These are phyloP conservation scores for Bombus affinis DNA, from an alignment of 1,140 invertebrate species.

Conservation along the genomic window DNA sequence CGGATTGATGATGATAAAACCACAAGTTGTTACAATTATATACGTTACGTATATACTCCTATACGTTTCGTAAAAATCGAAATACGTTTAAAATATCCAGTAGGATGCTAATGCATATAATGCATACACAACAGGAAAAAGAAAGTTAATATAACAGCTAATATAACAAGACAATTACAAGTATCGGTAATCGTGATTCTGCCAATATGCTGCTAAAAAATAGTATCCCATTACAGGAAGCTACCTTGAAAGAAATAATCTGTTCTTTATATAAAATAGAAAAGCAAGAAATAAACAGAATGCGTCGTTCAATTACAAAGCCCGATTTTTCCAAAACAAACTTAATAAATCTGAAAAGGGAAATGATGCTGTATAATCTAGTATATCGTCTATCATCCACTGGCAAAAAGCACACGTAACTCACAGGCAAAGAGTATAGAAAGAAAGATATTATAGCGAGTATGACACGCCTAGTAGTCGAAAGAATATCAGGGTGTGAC, in stretches of 20 bases:
- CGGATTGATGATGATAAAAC: too few relatives aligned
- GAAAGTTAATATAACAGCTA: background rate
- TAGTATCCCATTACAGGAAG: background rate
- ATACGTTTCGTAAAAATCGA: background rate
- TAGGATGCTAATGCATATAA: background rate
- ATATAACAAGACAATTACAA: background rate
- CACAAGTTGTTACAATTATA: too few relatives aligned
- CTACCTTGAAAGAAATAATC: background rate
- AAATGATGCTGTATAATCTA: background rate
- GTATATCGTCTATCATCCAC: background rate
- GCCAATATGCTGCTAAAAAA: background rate
- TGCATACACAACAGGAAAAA: background rate
- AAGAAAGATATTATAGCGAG: slow-evolving; percentile 20
- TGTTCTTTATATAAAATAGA: background rate
- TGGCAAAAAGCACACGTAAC: background rate
- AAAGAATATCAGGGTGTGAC: slow-evolving; percentile 63
- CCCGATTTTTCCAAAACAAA: background rate
- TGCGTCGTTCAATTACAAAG: background rate
- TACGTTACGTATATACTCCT: too few relatives aligned
- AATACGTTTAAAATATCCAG: background rate
- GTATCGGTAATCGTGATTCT: background rate
- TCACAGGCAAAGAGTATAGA: background rate
- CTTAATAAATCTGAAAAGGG: background rate
- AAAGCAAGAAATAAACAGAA: background rate
- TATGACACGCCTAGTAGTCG: slow-evolving; percentile 46